Conservation (phyloP, 2,113 vertebrate species). For the Festucalex cinctus region DNA sequence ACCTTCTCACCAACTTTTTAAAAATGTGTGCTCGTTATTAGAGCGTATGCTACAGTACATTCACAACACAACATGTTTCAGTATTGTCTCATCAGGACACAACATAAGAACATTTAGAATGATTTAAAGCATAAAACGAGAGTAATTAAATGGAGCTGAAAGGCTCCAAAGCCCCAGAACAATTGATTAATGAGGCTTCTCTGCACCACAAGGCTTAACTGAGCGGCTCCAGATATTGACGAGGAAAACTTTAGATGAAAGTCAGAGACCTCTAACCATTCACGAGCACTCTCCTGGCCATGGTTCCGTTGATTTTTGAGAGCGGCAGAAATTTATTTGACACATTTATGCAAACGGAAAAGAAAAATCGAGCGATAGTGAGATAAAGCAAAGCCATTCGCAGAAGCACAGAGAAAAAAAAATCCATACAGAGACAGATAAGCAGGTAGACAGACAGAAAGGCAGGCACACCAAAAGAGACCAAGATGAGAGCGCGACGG, state of each 20-base stretch:
- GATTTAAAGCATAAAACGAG: conserved; percentile 50
- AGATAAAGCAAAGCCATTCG: not conserved
- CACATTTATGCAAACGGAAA: not conserved
- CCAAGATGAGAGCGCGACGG: not conserved
- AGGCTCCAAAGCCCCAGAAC: conserved; percentile 47
- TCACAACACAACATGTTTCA: not conserved
- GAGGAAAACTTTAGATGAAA: not conserved
- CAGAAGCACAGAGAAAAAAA: too few relatives aligned
- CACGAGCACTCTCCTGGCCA: not conserved
- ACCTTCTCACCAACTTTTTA: too few relatives aligned
- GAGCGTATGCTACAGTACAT: too few relatives aligned
- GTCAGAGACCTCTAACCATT: not conserved
- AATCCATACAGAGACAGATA: not conserved
- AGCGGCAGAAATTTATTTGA: not conserved
- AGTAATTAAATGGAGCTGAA: conserved; percentile 62
- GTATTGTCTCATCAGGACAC: conserved; percentile 28
- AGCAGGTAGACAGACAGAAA: not conserved
- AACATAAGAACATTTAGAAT: conserved; percentile 46
- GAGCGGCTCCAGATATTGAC: conserved; percentile 18
- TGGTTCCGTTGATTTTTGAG: not conserved
- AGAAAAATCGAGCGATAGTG: not conserved
- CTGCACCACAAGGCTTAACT: conserved; percentile 33
- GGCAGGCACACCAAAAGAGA: not conserved
- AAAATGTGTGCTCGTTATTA: too few relatives aligned
- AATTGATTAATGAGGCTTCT: conserved; percentile 63